Evolutionary conservation across 2,797 vertebrate genomes (phyloP), one percentile per base, ranked within the genome.

Genomic region (Mionectes olivaceus): DNA sequence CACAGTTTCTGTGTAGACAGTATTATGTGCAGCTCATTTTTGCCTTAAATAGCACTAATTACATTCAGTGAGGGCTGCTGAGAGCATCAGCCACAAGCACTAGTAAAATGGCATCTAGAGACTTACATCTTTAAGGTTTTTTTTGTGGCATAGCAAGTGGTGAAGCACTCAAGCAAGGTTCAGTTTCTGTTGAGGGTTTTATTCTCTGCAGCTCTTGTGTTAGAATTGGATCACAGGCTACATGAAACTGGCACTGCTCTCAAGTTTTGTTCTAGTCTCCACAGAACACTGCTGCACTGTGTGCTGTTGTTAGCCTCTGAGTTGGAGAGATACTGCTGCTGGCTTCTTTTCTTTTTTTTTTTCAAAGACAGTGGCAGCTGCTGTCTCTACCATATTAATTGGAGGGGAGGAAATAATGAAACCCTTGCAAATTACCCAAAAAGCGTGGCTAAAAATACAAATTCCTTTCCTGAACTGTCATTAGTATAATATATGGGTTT

Each of bases 401-500:
- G 73, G 47, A 76, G 73, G 32, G 79, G 81, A 83, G 50, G 49
- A 83, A 90, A 88, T 93, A 91, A 94, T 83, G 80, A 94, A 96
- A 83, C 82, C 44, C 85, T 87, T 91, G 71, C 52, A 77, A 87
- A 83, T 77, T 74, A 74, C 64, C n/a, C 49, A 55, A 74, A 83
- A 71, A 44, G 7, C 25, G 19, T 49, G 69, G 47, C 69, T 94
- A 87, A 61, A 85, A 91, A 86, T 78, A 55, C n/a, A 37, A 46
- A 55, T 63, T 86, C 25, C 28, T 87, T 47, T 87, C 47, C 53
- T 86, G 65, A 81, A 10, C 83, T 82, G 35, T 83, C 27, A 73
- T 91, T 91, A 91, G 49, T 13, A 11, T 93, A 89, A 91, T 84
- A 14, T 8, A 13, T n/a, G 47, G n/a, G 35, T 76, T 91, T 89